These are phyloP conservation scores for Ormyrus nitidulus DNA, from an alignment of 2,888 invertebrate genomes.

Conservation along the genomic window DNA sequence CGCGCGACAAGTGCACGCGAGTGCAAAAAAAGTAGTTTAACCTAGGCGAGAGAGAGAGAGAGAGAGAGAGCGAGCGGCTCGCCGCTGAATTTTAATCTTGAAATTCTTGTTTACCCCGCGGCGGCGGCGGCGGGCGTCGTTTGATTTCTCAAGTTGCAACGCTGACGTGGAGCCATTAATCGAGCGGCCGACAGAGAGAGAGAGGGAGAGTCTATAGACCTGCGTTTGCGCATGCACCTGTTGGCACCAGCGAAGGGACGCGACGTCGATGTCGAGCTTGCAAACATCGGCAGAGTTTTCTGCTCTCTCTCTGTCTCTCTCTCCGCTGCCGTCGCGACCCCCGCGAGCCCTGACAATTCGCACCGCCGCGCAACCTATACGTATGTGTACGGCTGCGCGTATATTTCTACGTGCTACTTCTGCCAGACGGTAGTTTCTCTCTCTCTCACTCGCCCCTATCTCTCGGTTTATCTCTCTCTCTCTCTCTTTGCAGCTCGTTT, in stretches of 20 bases:
- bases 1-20: too few relatives aligned
- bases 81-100: conserved; percentile 33
- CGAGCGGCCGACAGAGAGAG: background rate
- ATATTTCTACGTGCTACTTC: too few relatives aligned
- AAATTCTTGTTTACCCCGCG: conserved; percentile 30
- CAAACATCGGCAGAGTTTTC: background rate
- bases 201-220: background rate
- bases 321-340: background rate
- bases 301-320: background rate
- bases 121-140: background rate
- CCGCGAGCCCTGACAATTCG: conserved; percentile 1
- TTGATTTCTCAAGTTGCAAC: conserved; percentile 45
- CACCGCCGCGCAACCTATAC: background rate
- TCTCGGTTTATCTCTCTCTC: too few relatives aligned
- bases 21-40: too few relatives aligned
- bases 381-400: background rate
- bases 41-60: too few relatives aligned
- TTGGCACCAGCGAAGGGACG: conserved; percentile 55
- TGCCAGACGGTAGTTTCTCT: too few relatives aligned
- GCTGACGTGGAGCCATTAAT: conserved; percentile 44
- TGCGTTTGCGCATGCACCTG: conserved; percentile 66
- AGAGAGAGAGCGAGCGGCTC: background rate
- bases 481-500: too few relatives aligned
- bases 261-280: background rate
- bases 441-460: too few relatives aligned